Percentiles rank a stretch among this genome's conserved stretches.
Conservation (phyloP, 2,888 invertebrate genomes). For the Morpho deidamia region DNA sequence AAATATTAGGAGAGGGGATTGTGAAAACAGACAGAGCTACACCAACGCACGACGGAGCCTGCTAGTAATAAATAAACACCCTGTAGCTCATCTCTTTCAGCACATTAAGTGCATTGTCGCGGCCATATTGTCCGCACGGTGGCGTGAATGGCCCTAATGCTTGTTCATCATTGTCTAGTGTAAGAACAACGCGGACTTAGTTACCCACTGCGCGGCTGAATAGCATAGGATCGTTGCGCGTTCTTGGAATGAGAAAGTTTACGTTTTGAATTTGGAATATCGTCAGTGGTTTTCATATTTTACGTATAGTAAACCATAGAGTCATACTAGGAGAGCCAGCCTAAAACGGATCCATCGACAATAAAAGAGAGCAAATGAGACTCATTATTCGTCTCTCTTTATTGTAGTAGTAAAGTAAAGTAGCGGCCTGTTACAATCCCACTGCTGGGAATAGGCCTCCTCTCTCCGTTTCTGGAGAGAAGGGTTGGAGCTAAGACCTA, state of each 20-base stretch:
- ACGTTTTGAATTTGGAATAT: not conserved
- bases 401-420: too few relatives aligned
- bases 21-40: too few relatives aligned
- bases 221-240: constrained; percentile 13
- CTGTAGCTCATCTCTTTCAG: constrained; percentile 31
- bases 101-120: constrained; percentile 29
- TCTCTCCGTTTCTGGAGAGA: too few relatives aligned
- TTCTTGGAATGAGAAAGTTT: constrained; percentile 29
- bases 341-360: too few relatives aligned
- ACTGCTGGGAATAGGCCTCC: too few relatives aligned
- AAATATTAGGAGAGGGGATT: too few relatives aligned
- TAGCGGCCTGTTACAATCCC: too few relatives aligned
- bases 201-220: constrained; percentile 28
- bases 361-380: too few relatives aligned
- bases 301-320: constrained; percentile 4
- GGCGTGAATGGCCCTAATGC: constrained; percentile 54
- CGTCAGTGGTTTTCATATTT: too few relatives aligned
- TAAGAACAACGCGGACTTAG: constrained; percentile 44
- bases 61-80: constrained; percentile 3
- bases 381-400: too few relatives aligned
- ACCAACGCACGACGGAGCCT: too few relatives aligned
- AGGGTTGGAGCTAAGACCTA: too few relatives aligned
- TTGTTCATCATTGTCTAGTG: constrained; percentile 52
- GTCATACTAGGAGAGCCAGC: not conserved
- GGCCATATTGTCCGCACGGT: constrained; percentile 58